phyloP scores from a whole-genome alignment of 2,888 invertebrate genomes.

The Julus scanicus region DNA sequence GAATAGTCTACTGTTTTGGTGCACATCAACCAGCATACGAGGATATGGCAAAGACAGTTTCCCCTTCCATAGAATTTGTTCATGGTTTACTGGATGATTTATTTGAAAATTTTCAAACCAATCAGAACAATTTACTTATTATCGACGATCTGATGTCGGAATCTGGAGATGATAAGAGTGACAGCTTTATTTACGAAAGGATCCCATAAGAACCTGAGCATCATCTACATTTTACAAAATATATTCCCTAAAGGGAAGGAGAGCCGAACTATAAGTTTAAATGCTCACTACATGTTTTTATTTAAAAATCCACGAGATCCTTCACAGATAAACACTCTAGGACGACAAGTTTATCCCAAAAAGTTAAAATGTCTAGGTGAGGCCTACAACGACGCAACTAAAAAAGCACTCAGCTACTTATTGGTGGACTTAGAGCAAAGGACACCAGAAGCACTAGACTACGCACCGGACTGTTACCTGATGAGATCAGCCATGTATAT shows the following conservation, averaged over 20 bases:
- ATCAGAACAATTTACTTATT: neutral
- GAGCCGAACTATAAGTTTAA: neutral
- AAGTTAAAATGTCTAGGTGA: too few relatives aligned
- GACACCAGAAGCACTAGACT: too few relatives aligned
- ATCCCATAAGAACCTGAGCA: neutral
- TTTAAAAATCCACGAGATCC: neutral
- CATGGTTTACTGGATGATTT: neutral
- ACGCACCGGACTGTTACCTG: too few relatives aligned
- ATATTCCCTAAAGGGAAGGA: neutral
- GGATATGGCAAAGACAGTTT: neutral
- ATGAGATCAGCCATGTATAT: too few relatives aligned
- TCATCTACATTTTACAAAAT: neutral
- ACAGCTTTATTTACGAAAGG: neutral
- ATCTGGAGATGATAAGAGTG: neutral
- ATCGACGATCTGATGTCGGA: neutral
- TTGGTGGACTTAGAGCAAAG: too few relatives aligned
- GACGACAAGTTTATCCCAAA: neutral
- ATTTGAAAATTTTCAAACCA: neutral
- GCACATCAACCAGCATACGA: neutral
- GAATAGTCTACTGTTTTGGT: neutral
- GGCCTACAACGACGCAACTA: too few relatives aligned
- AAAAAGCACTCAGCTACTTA: too few relatives aligned
- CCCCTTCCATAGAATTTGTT: neutral
- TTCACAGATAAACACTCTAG: neutral
- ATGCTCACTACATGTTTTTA: neutral